Base-by-base conservation (phyloP, 2,888 invertebrate genomes). In the Pedicia rivosa region DNA sequence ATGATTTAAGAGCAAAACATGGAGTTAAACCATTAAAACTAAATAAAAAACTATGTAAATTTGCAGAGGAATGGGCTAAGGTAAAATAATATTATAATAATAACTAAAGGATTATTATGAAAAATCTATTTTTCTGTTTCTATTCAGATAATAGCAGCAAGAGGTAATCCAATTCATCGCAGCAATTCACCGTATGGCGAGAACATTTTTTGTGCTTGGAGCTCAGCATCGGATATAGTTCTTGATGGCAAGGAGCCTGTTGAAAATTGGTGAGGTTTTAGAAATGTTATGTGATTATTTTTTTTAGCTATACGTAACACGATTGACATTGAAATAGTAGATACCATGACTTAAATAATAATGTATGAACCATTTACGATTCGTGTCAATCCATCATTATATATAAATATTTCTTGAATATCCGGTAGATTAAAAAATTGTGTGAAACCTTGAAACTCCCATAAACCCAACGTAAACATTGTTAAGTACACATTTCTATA, bases 181-280 rank as follows among this genome's bases (percentile, higher is more conserved):
- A 73, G 76, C 30, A 76, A 79, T 50, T 74, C 75, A 43, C 78
- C 78, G 28, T 80, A 82, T 47, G 84, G 84, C 1, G 84, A 86
- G 54, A 86, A 84, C 52, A 74, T 84, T 44, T 84, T 75, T 55
- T 78, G 74, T 49, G 72, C 78, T 48, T 79, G 78, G 73, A 78
- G 79, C 36, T 77, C 78, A 4, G 43, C 46, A n/a, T 44, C 46
- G 22, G 48, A 68, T 46, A 73, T 74, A 35, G 57, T 61, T 9
- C 70, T 83, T 2, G 64, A 69, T 26, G 51, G 51, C 5, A 45
- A 48, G 16, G 51, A 51, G 39, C 50, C 51, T 24, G 51, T 51
- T n/a, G 51, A 51, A 34, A 47, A 49, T 42, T 63, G 64, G 64
- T 78, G 44, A 32, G 25, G n/a, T n/a, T n/a, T n/a, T n/a, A n/a